Conservation (phyloP, 2,113 vertebrate genomes). For the Sitta europaea region DNA sequence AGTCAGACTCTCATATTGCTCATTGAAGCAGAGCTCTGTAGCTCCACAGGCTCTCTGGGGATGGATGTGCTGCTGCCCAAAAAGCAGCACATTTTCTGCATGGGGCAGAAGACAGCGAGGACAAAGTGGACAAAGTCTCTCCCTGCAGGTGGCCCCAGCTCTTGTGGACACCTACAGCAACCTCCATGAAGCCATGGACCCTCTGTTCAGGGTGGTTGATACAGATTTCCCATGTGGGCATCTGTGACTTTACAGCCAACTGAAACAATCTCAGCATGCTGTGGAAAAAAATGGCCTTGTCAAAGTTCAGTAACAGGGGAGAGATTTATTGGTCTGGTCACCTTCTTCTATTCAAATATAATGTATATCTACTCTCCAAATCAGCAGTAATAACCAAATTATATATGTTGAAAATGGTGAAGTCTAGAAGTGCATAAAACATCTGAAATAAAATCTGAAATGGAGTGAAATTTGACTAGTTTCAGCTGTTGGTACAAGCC, state of each 20-base stretch:
- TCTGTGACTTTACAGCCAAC: not conserved
- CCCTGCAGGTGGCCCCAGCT: too few relatives aligned
- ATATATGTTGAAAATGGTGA: not conserved
- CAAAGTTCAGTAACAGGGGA: not conserved
- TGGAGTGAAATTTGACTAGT: not conserved
- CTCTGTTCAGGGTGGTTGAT: not conserved
- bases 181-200: not conserved
- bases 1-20: accelerated
- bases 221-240: not conserved
- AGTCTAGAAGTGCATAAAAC: not conserved
- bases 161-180: not conserved
- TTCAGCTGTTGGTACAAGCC: not conserved
- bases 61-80: not conserved
- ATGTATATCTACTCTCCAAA: not conserved
- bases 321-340: not conserved
- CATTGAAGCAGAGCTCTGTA: not conserved
- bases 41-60: not conserved
- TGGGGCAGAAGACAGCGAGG: not conserved
- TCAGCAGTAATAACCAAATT: not conserved
- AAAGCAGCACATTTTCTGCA: not conserved
- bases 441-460: constrained; percentile 22
- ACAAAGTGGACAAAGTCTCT: not conserved
- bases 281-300: not conserved
- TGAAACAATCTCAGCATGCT: not conserved
- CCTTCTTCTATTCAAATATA: not conserved